Conservation (phyloP, 2,797 vertebrate genomes). For the Syndactyla subalaris region DNA sequence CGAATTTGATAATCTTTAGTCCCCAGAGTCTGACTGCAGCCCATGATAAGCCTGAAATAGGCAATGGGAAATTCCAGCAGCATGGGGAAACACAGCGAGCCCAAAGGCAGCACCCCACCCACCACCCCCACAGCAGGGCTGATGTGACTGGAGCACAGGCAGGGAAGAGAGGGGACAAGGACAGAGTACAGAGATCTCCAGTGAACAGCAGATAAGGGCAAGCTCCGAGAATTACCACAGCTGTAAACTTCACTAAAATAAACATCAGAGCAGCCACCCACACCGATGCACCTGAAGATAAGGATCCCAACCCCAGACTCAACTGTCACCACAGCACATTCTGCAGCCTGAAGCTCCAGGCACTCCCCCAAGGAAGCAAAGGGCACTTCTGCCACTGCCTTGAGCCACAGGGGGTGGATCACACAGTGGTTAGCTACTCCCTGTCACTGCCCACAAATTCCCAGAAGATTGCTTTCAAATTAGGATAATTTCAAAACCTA, state of each 20-base stretch:
- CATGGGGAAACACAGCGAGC: background rate
- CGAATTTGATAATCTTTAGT: background rate
- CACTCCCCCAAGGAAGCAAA: background rate
- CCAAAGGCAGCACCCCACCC: background rate
- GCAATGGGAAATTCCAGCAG: background rate
- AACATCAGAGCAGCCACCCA: background rate
- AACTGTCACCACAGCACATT: background rate
- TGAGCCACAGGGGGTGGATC: background rate
- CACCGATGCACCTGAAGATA: background rate
- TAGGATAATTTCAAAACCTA: background rate
- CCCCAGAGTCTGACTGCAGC: background rate
- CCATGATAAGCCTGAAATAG: background rate
- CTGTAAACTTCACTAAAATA: background rate
- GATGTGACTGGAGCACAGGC: background rate
- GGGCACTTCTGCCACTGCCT: background rate
- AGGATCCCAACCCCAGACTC: background rate
- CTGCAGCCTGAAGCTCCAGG: background rate
- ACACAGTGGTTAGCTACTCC: accelerated
- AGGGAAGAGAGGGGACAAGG: background rate
- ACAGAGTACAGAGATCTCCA: background rate
- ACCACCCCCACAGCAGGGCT: background rate
- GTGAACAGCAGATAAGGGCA: background rate
- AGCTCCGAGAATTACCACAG: background rate
- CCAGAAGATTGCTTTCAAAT: background rate
- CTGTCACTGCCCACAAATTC: background rate